Evolutionary conservation across 2,888 invertebrate genomes (phyloP).

Genomic region (Hirtodrosophila cameraria): DNA sequence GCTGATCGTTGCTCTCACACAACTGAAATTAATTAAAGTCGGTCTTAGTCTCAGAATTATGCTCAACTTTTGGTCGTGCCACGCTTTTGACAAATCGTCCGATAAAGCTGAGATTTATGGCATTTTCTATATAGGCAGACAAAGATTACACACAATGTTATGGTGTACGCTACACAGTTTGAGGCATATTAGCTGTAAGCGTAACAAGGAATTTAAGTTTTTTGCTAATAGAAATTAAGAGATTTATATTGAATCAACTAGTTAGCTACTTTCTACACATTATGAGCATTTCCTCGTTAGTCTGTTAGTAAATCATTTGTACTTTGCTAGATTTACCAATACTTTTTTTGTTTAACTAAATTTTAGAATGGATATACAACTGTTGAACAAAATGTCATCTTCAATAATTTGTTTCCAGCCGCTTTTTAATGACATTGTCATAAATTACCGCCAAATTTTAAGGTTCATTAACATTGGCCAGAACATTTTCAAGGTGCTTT

Average conservation of each 20-base stretch:
- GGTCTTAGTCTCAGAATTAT: slow-evolving; percentile 24
- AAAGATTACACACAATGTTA: slow-evolving; percentile 33
- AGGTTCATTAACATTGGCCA: slow-evolving; percentile 27
- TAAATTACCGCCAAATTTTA: background rate
- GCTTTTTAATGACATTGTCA: background rate
- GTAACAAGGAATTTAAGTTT: background rate
- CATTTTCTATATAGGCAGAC: slow-evolving; percentile 23
- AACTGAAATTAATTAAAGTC: slow-evolving; percentile 32
- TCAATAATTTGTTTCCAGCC: background rate
- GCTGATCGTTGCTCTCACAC: slow-evolving; percentile 20
- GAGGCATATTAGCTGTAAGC: slow-evolving; percentile 11
- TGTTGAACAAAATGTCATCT: background rate
- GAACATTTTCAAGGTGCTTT: slow-evolving; percentile 26
- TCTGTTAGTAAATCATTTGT: too few relatives aligned
- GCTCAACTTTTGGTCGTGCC: slow-evolving; percentile 47
- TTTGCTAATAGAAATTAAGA: background rate
- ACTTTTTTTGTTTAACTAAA: background rate
- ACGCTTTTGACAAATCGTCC: slow-evolving; percentile 77
- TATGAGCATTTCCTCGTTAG: background rate
- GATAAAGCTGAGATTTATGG: slow-evolving; percentile 74
- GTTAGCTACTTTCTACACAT: too few relatives aligned
- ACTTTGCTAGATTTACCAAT: too few relatives aligned
- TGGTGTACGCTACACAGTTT: background rate
- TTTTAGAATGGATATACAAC: too few relatives aligned
- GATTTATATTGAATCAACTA: too few relatives aligned